Base-by-base conservation (phyloP, 2,888 invertebrate species). In the Argyra leucocephala region DNA sequence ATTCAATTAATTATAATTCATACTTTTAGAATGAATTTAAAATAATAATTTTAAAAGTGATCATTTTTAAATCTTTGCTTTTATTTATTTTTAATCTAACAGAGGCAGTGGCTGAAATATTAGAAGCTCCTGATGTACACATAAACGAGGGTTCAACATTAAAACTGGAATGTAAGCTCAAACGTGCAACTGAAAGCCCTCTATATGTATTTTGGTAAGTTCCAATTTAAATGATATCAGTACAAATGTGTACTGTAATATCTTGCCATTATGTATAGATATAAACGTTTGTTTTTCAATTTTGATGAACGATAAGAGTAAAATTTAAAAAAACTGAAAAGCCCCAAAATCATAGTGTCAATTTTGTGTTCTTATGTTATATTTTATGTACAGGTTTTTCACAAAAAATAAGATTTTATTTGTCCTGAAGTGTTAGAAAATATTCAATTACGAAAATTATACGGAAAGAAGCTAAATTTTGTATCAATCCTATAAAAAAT, bases 321-420 rank as follows among this genome's bases (percentile, higher is more conserved):
- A 91, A 76, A 88, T 88, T 75, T 88, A 87, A 73, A 82, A 88
- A 71, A 90, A 92, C 80, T 92, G 90, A 74, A 91, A 92, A 76
- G 76, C 86, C 62, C 88, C 87, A 82, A n/a, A n/a, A n/a, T n/a
- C n/a, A n/a, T n/a, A n/a, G n/a, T n/a, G n/a, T n/a, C n/a, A n/a
- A n/a, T n/a, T n/a, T n/a, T n/a, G n/a, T n/a, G n/a, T n/a, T n/a
- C n/a, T n/a, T n/a, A n/a, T n/a, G n/a, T n/a, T n/a, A n/a, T n/a
- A n/a, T n/a, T n/a, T n/a, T n/a, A n/a, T n/a, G n/a, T n/a, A n/a
- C n/a, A n/a, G n/a, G n/a, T n/a, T n/a, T n/a, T n/a, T n/a, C n/a
- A n/a, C n/a, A n/a, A n/a, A n/a, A n/a, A n/a, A n/a, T n/a, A n/a
- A n/a, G n/a, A n/a, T n/a, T n/a, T n/a, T n/a, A n/a, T n/a, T n/a